Conservation (phyloP, 2,888 invertebrate genomes). For the Diplazon laetatorius region DNA sequence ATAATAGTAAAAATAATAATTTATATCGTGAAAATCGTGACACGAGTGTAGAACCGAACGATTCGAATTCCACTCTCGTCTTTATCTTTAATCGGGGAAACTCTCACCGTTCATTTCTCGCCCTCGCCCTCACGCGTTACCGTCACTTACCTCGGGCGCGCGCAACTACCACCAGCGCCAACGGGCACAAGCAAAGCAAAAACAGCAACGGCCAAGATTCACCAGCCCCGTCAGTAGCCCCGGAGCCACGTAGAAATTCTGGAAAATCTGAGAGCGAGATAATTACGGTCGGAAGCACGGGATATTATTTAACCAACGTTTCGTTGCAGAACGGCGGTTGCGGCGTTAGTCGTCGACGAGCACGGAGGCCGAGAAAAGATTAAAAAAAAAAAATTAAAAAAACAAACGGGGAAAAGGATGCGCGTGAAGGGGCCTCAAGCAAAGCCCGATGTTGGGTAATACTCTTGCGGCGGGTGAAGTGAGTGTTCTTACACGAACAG, state of each 20-base stretch:
- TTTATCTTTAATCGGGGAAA: constrained; percentile 69
- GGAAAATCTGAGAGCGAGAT: constrained; percentile 81
- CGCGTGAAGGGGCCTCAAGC: constrained; percentile 62
- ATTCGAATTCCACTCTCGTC: constrained; percentile 55
- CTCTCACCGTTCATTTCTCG: constrained; percentile 58
- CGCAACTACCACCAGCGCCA: constrained; percentile 20
- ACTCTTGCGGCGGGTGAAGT: constrained; percentile 66
- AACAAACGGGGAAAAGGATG: constrained; percentile 67
- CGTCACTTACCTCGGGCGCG: constrained; percentile 54
- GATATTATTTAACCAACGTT: constrained; percentile 80
- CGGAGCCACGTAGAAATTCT: constrained; percentile 66
- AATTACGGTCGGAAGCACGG: constrained; percentile 80
- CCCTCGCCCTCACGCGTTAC: constrained; percentile 24
- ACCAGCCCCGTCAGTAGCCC: constrained; percentile 46
- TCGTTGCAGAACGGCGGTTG: constrained; percentile 69
- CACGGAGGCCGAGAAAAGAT: constrained; percentile 39
- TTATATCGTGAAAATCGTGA: constrained; percentile 56
- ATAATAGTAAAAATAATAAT: too few species aligned
- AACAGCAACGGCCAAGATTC: constrained; percentile 46
- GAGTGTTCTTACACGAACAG: constrained; percentile 74
- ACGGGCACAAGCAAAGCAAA: constrained; percentile 43
- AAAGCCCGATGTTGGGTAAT: constrained; percentile 51
- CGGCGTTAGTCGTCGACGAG: constrained; percentile 14
- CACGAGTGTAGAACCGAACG: constrained; percentile 17
- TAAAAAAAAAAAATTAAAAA: too few species aligned